Base-by-base conservation (phyloP, 2,113 vertebrate species). In the Peucedramus taeniatus region DNA sequence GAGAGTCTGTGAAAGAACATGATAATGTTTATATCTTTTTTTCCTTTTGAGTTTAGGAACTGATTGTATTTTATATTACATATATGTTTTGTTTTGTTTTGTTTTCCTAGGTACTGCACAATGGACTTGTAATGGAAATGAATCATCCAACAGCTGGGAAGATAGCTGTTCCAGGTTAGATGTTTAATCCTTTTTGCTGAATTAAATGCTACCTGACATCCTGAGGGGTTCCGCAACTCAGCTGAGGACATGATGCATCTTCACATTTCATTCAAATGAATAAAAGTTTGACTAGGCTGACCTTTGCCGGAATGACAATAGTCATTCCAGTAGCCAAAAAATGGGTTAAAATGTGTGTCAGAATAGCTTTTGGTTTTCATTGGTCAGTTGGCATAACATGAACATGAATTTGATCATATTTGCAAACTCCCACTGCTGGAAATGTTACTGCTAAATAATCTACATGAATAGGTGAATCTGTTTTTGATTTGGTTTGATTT, bases 81-180 rank as follows among this genome's bases (percentile, higher is more conserved):
- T 71, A n/a, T 22, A 17, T 27, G 4, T 21, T 60, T 59, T 45
- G 13, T 72, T 42, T 72, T 72, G 61, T 49, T 77, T 76, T 93
- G 72, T 85, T 90, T 96, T 96, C 75, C 51, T 97, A 99, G 99
- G 99, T 99, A 86, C 96, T 98, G 74, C 98, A 99, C 97, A 99
- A 99, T 97, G 97, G 96, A 13, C 98, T 99, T 30, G 87, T 99
- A 45, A 98, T 99, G 98, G 98, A 99, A 96, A 99, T 99, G 98
- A 95, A 98, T 66, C 99, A 99, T 97, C 99, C 99, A 3, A 98
- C 98, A 49, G 98, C 98, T 83, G 99, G 99, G 92, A 98, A 79
- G 76, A 98, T 99, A 93, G 75, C 97, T 86, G 98, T 99, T 56
- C 98, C 99, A 97, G 99, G 99, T 99, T 90, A 97, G 98, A 84